Evolutionary conservation across 2,888 invertebrate species (phyloP).

Genomic region (Atrina japonica): DNA sequence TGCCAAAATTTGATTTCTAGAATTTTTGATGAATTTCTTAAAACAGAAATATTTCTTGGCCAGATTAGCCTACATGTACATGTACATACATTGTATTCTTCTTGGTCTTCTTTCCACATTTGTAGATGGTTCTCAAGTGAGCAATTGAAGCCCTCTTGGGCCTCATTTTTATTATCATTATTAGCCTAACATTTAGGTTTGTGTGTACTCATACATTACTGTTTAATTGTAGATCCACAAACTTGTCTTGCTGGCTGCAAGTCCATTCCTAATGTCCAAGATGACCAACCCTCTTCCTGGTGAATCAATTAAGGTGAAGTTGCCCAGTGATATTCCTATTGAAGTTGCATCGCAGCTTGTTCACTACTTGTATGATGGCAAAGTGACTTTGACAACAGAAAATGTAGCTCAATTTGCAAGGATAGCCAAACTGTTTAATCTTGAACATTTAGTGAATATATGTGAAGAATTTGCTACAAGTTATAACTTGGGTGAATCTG

Average conservation of each 20-base stretch:
- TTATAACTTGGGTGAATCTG: conserved; percentile 27
- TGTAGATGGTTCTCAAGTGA: too few relatives aligned
- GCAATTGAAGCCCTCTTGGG: too few relatives aligned
- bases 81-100: too few relatives aligned
- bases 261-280: conserved; percentile 44
- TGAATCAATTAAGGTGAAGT: conserved; percentile 40
- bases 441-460: conserved; percentile 42
- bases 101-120: too few relatives aligned
- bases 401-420: conserved; percentile 62
- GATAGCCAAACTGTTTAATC: conserved; percentile 48
- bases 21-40: too few relatives aligned
- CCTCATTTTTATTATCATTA: too few relatives aligned
- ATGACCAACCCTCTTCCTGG: conserved; percentile 34
- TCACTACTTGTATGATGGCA: conserved; percentile 59
- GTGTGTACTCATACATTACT: conserved; percentile 3
- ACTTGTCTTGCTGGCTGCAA: conserved; percentile 56
- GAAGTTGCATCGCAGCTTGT: conserved; percentile 55
- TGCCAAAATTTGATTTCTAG: too few relatives aligned
- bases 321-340: conserved; percentile 53
- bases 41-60: too few relatives aligned
- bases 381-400: conserved; percentile 50
- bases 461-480: conserved; percentile 41
- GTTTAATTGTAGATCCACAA: conserved; percentile 57
- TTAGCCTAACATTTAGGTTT: too few relatives aligned
- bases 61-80: too few relatives aligned